Base-by-base conservation (phyloP, 2,797 vertebrate genomes). In the Karalla daura region DNA sequence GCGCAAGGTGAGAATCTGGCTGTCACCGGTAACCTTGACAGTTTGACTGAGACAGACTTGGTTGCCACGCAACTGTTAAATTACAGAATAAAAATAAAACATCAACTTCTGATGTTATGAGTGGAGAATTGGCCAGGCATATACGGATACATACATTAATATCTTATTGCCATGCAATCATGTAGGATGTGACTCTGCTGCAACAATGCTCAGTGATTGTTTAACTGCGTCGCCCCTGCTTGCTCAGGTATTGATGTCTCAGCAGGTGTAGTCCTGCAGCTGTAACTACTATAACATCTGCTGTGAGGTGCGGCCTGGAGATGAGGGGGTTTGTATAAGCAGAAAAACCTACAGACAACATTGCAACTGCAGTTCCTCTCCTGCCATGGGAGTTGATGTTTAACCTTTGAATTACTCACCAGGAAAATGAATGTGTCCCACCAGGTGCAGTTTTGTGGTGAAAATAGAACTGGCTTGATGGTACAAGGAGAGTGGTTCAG, bases 11-110 rank as follows among this genome's bases (percentile, higher is more conserved):
- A 61, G 35, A 23, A 15, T 56, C 11, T 63, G 44, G 54, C 33
- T 23, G 63, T 39, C 21, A 43, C 5, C 1, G 18, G 30, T 5
- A 50, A 52, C 60, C 12, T 23, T 46, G 41, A 46, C 46, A 51
- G 21, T 44, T 51, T 25, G 51, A 17, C 40, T 23, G 30, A 25
- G 12, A 5, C 1, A 2, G 32, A 50, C 37, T 40, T 40, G 50
- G 59, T 66, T 73, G 49, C 77, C 51, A 73, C 53, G 68, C 72
- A 51, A 65, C 64, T 33, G 27, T 40, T 63, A 33, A 20, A 30
- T 30, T 7, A 30, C 28, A 47, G 9, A 15, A 32, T 30, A 37
- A 17, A 36, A 36, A 28, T 20, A 13, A 1, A 25, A 20, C 7
- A 30, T 27, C 33, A 39, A 41, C 9, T 20, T n/a, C n/a, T n/a